A percentile compares a stretch with the other conserved stretches of the same genome.
These are phyloP conservation scores for Parnassius apollo DNA, from an alignment of 2,888 invertebrate species.

Conservation along the genomic window DNA sequence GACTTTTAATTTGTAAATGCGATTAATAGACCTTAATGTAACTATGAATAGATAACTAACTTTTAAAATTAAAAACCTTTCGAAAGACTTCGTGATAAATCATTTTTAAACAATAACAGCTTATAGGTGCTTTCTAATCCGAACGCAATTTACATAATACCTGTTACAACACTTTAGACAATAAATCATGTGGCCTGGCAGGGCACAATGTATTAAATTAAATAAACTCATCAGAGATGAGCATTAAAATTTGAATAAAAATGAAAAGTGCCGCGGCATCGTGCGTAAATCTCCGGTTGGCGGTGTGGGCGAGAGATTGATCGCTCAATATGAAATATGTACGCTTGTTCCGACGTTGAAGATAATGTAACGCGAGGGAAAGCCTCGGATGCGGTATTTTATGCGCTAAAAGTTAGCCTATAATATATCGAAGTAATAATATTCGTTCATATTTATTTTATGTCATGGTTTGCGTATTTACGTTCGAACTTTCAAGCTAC, in stretches of 20 bases:
- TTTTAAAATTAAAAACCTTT: conserved; percentile 16
- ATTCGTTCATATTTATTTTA: conserved; percentile 11
- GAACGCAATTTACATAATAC: conserved; percentile 34
- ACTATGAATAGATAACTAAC: conserved; percentile 8
- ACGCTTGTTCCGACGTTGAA: conserved; percentile 26
- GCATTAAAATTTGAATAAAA: conserved; percentile 60
- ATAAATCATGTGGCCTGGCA: conserved; percentile 34
- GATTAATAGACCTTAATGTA: conserved; percentile 1
- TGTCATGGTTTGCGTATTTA: conserved; percentile 2
- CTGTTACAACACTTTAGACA: conserved; percentile 32
- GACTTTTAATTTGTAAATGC: conserved; percentile 8
- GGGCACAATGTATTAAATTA: conserved; percentile 38
- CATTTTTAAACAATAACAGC: conserved; percentile 35
- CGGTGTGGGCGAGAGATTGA: conserved; percentile 67
- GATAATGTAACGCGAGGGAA: conserved; percentile 33
- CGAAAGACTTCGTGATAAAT: conserved; percentile 12
- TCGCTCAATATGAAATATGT: conserved; percentile 62
- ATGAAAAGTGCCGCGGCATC: conserved; percentile 48
- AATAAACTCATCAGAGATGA: conserved; percentile 53
- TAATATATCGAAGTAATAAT: conserved; percentile 15
- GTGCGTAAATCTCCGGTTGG: conserved; percentile 48
- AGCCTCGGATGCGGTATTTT: conserved; percentile 24
- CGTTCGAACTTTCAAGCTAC: neutral
- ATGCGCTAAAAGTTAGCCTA: conserved; percentile 29
- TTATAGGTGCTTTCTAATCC: conserved; percentile 33